phyloP scores from a whole-genome alignment of 2,797 vertebrate genomes.

The Manis javanica region DNA sequence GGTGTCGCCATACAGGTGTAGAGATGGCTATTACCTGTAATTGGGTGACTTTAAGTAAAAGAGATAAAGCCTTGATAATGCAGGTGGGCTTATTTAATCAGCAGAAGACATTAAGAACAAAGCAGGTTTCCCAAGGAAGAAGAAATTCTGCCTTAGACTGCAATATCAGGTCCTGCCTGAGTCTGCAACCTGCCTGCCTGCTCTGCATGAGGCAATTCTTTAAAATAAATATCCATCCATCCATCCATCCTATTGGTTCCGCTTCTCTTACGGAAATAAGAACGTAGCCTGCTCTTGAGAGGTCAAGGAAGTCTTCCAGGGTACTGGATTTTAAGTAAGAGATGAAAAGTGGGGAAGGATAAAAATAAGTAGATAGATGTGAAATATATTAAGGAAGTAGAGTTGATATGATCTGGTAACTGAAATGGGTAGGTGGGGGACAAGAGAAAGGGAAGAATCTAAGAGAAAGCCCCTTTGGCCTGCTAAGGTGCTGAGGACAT shows the following conservation, averaged over 20 bases:
- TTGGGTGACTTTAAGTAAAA: neutral
- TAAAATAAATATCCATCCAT: neutral
- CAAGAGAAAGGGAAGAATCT: neutral
- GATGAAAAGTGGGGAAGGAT: neutral
- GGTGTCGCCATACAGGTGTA: neutral
- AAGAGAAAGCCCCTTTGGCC: neutral
- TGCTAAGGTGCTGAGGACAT: neutral
- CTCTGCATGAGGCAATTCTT: neutral
- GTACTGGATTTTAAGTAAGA: neutral
- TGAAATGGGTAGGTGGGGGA: neutral
- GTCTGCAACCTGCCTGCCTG: neutral
- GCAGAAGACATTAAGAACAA: neutral
- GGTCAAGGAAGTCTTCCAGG: neutral
- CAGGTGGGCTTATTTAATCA: too few relatives aligned
- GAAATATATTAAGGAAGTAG: neutral
- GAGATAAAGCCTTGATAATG: neutral
- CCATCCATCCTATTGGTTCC: neutral
- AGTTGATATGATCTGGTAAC: neutral
- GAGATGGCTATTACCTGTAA: neutral
- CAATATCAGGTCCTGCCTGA: neutral
- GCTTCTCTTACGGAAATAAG: neutral
- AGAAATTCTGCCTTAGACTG: neutral
- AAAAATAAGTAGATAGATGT: neutral
- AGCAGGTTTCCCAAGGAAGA: neutral
- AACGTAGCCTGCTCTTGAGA: neutral